Evolutionary conservation across 2,888 invertebrate genomes (phyloP), one percentile per base, ranked within the genome.

Genomic region (Girardia tigrina): DNA sequence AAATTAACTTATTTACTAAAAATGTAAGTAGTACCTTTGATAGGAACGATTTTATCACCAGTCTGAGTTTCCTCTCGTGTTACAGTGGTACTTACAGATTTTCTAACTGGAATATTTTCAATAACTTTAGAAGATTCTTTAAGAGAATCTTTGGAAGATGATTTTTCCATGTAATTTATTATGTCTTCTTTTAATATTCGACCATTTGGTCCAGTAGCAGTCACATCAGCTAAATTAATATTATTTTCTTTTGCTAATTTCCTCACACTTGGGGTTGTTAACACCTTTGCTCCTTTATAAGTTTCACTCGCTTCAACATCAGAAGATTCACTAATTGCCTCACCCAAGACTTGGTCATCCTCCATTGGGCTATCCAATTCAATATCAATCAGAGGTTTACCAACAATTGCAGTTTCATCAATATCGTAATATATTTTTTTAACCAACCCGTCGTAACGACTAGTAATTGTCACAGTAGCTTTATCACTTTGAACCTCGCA

Each of bases 401-500:
- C 98, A 26, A 98, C 95, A 20, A 90, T 85, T 0, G 93, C 94
- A n/a, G 89, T 88, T 77, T 90, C 91, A 82, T 98, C 94, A 8
- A 94, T 87, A 77, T 89, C 87, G 82, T 93, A 90, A 85, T 93
- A 88, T 26, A 95, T 84, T 81, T 89, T 90, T 56, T 87, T 80
- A 36, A 85, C 79, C 29, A 81, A 77, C 0, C 85, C 85, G 78
- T 84, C 84, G 78, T 81, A 85, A 6, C 83, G 88, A 82, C 95
- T 95, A 20, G 95, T 95, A 80, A 99, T 99, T 26, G 95, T 97
- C 20, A 97, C 98, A 8, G 95, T 91, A 0, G 98, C 98, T 84
- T 99, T 99, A 86, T 99, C 98, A 83, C 97, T 97, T 85, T 98
- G 95, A 23, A 99, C 98, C 86, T 98, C 97, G 85, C 98, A 99